Conservation (phyloP, 2,113 vertebrate species). For the Mormyrus lacerda region DNA sequence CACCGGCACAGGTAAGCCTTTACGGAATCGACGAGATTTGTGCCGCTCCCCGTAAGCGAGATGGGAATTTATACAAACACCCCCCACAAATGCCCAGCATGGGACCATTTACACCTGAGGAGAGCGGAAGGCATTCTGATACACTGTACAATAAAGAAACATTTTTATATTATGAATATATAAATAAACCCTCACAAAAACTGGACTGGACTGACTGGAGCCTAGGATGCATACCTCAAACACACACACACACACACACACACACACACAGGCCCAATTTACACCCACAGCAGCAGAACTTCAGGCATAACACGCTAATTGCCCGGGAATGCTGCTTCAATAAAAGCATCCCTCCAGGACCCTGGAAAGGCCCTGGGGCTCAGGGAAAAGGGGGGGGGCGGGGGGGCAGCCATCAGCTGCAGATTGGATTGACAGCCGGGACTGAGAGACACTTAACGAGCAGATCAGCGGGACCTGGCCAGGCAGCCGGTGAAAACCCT, state of each 20-base stretch:
- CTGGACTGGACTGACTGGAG: too few species aligned
- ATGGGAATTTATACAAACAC: neutral
- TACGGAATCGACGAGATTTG: too few species aligned
- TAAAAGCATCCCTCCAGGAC: conserved; percentile 22
- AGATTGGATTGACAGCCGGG: neutral
- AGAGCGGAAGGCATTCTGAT: neutral
- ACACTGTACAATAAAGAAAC: neutral
- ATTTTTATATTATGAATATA: neutral
- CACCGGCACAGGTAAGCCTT: too few species aligned
- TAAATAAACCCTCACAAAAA: neutral
- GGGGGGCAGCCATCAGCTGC: neutral
- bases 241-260: neutral
- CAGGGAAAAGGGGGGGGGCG: neutral
- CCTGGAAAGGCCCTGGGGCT: neutral
- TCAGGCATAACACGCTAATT: conserved; percentile 35
- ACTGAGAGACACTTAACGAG: neutral
- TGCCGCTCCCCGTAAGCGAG: too few species aligned
- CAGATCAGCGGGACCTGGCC: neutral
- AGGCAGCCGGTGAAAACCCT: neutral
- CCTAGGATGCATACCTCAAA: neutral
- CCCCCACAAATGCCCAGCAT: neutral
- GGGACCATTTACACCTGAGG: neutral
- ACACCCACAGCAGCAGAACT: neutral
- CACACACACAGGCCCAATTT: conserved; percentile 18
- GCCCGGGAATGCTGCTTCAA: conserved; percentile 29